phyloP scores from a whole-genome alignment of 2,888 invertebrate genomes.

The Lamellibrachia satsuma region DNA sequence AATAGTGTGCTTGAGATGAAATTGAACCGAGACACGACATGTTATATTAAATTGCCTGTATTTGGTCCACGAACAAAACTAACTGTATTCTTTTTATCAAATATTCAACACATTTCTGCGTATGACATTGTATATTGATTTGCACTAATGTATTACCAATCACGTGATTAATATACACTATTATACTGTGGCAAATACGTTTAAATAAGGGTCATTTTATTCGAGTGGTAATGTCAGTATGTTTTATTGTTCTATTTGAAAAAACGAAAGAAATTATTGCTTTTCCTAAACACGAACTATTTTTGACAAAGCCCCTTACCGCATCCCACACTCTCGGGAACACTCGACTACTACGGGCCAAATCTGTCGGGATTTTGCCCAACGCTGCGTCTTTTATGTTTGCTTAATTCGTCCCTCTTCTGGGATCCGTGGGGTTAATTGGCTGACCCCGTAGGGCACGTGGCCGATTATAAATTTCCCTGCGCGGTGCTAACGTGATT shows the following conservation, averaged over 20 bases:
- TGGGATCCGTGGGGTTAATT: slow-evolving; percentile 21
- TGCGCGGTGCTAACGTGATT: slow-evolving; percentile 6
- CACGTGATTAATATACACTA: too few species aligned
- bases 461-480: slow-evolving; percentile 13
- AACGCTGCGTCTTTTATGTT: slow-evolving; percentile 32
- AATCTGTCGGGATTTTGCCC: slow-evolving; percentile 23
- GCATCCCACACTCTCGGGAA: neutral
- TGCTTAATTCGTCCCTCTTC: slow-evolving; percentile 24
- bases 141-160: too few species aligned
- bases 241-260: neutral
- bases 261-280: neutral
- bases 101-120: too few species aligned
- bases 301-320: neutral
- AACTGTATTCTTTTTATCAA: too few species aligned
- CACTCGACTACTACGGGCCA: slow-evolving; percentile 14
- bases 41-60: too few species aligned
- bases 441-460: slow-evolving; percentile 8
- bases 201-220: too few species aligned
- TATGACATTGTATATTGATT: too few species aligned
- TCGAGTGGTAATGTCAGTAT: too few species aligned
- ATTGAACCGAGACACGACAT: too few species aligned
- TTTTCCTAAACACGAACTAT: neutral
- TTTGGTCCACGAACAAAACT: too few species aligned
- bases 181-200: too few species aligned
- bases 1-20: too few species aligned